Percentiles rank a stretch among this genome's conserved stretches.
Conservation (phyloP, 2,113 vertebrate species). For the Capricornis sumatraensis region DNA sequence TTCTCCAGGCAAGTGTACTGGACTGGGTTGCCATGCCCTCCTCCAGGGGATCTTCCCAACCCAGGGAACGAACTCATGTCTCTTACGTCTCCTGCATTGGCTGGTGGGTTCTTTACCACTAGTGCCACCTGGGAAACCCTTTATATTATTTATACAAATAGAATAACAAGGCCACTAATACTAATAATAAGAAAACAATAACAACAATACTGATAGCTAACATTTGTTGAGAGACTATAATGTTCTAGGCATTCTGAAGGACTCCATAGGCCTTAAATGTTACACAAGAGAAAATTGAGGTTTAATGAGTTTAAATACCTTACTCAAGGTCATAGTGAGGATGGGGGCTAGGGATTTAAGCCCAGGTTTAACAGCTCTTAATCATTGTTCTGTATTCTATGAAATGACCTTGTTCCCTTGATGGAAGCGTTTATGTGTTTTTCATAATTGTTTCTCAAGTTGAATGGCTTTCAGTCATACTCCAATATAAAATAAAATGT, state of each 20-base stretch:
- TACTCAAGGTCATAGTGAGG: not conserved
- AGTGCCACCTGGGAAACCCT: not conserved
- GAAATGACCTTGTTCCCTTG: not conserved
- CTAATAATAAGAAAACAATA: not conserved
- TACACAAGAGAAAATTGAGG: conserved; percentile 16
- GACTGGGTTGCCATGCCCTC: not conserved
- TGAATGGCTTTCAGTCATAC: not conserved
- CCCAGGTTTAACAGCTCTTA: not conserved
- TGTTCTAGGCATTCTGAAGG: not conserved
- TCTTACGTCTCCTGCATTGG: not conserved
- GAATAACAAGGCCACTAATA: not conserved
- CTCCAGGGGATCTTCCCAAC: not conserved
- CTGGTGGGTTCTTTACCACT: not conserved
- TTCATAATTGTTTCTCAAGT: conserved; percentile 11
- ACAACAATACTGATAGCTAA: not conserved
- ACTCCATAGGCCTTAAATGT: not conserved
- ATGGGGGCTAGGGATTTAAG: not conserved
- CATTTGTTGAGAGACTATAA: not conserved
- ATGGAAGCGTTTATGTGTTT: not conserved
- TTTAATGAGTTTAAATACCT: not conserved
- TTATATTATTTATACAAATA: not conserved
- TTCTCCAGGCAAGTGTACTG: not conserved
- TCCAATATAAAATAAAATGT: not conserved
- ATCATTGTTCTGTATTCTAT: not conserved
- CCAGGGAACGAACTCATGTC: not conserved